Evolutionary conservation across 2,888 invertebrate genomes (phyloP).

Genomic region (Leptura quadrifasciata): DNA sequence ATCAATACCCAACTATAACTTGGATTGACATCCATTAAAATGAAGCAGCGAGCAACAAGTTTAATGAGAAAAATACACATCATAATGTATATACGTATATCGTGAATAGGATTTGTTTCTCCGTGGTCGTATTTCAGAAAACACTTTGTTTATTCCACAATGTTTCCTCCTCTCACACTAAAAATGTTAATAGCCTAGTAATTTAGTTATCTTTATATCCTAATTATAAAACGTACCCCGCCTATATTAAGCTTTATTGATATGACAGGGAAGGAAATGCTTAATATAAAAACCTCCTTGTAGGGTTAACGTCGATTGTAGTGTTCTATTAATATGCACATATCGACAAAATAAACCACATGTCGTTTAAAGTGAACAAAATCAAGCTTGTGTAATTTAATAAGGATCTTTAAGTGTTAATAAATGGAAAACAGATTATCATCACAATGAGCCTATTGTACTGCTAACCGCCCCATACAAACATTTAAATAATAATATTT

Average conservation of each 20-base stretch:
- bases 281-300: conserved; percentile 8
- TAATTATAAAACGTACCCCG: background rate
- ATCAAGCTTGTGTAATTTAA: conserved; percentile 52
- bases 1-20: no score
- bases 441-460: conserved; percentile 59
- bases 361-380: conserved; percentile 45
- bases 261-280: conserved; percentile 16
- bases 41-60: no score
- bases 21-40: no score
- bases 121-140: background rate
- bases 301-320: conserved; percentile 26
- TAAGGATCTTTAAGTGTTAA: conserved; percentile 57
- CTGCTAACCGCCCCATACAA: conserved; percentile 55
- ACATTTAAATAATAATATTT: conserved; percentile 61
- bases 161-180: background rate
- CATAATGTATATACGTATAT: no score
- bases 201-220: conserved; percentile 7
- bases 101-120: no score
- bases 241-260: background rate
- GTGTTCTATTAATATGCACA: conserved; percentile 30
- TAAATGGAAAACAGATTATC: conserved; percentile 57
- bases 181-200: background rate
- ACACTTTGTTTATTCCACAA: background rate
- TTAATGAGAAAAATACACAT: no score
- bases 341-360: conserved; percentile 42